phyloP scores from a whole-genome alignment of 2,113 vertebrate genomes.

The Scortum barcoo region DNA sequence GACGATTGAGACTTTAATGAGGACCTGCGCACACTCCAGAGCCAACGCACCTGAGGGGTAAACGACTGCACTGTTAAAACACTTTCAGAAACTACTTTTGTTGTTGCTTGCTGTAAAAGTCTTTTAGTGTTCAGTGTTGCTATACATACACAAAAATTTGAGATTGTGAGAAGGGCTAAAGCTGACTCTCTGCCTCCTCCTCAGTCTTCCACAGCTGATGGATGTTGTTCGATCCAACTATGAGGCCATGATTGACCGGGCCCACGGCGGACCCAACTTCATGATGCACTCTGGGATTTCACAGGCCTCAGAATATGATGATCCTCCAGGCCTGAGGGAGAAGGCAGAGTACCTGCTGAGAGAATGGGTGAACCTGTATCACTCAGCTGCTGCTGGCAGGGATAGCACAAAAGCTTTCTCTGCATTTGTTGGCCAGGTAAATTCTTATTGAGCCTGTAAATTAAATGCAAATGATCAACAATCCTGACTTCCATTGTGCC shows the following conservation, averaged over 20 bases:
- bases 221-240: conserved; percentile 99
- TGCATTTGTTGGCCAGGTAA: conserved; percentile 99
- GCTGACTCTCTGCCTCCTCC: not conserved
- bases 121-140: not conserved
- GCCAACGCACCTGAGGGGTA: conserved; percentile 98
- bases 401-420: conserved; percentile 99
- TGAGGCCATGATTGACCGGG: conserved; percentile 98
- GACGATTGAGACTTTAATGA: conserved; percentile 99
- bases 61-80: conserved; percentile 46
- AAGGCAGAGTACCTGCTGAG: conserved; percentile 98
- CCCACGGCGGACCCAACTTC: conserved; percentile 98
- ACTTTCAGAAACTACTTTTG: too few relatives aligned
- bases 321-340: conserved; percentile 96
- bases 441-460: not conserved
- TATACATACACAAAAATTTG: not conserved
- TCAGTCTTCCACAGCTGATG: conserved; percentile 97
- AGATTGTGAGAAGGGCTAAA: not conserved
- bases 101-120: too few relatives aligned
- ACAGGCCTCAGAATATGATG: conserved; percentile 98
- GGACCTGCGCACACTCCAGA: conserved; percentile 98
- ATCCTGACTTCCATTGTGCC: fast-evolving
- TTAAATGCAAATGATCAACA: not conserved
- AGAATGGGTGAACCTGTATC: conserved; percentile 99
- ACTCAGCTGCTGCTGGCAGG: conserved; percentile 96
- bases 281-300: conserved; percentile 99